Base-by-base conservation (phyloP, 2,113 vertebrate species). In the Arvicanthis niloticus region DNA sequence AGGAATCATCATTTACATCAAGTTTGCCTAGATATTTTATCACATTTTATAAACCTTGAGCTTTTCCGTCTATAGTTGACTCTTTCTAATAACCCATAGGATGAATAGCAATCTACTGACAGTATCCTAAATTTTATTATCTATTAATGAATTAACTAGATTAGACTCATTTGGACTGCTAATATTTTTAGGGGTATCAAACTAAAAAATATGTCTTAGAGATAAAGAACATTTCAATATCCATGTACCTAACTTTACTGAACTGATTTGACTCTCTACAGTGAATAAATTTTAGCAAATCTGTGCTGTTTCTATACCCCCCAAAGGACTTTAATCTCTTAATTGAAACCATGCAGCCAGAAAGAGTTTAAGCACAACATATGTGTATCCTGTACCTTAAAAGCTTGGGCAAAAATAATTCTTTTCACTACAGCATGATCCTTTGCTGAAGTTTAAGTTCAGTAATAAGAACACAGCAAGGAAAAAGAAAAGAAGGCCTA, bases 401-500 rank as follows among this genome's bases (percentile, higher is more conserved):
- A 78, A 62, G 1, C 6, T 82, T 60, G 1, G 11, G 9, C 7
- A 88, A 29, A 15, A 94, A 22, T 5, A 90, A 67, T 0, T 40
- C 15, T 60, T 4, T 68, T 31, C 31, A 19, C 7, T 96, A 76
- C 37, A 42, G 13, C 12, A 19, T 16, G 11, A 45, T 70, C 73
- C 19, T 89, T 92, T 93, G 10, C 0, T 45, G 40, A 73, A 60
- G 31, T 9, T 9, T 84, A 68, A 62, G 31, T 12, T 16, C 76
- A 68, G 9, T 51, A 72, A 58, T 72, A 65, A 91, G 0, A 6
- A 2, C 15, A 88, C 12, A 78, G 0, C 4, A 40, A 56, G 0
- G 9, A 0, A 5, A 88, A 60, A 19, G 0, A 5, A 31, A 2
- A 40, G 5, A 31, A 53, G 13, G 21, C 7, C 3, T 34, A 51